A percentile compares a stretch with the other conserved stretches of the same genome.
Conservation (phyloP, 2,113 vertebrate genomes). For the Dissostichus mawsoni region DNA sequence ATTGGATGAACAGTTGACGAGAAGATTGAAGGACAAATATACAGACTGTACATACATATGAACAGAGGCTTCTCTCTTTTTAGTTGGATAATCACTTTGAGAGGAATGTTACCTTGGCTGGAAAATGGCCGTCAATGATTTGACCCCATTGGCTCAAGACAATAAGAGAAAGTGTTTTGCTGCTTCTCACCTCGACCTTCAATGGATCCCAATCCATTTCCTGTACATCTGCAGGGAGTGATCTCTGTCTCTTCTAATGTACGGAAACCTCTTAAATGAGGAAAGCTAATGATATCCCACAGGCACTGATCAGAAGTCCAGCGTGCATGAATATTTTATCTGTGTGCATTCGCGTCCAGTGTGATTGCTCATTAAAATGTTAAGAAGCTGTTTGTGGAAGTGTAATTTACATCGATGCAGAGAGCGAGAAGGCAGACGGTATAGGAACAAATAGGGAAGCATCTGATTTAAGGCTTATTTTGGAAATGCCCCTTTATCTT, state of each 20-base stretch:
- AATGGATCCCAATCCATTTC: conserved; percentile 47
- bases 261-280: conserved; percentile 61
- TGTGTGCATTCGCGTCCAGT: conserved; percentile 65
- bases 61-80: neutral
- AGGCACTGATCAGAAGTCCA: conserved; percentile 72
- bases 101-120: conserved; percentile 7
- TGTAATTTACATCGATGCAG: conserved; percentile 60
- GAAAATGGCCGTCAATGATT: conserved; percentile 30
- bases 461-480: conserved; percentile 54
- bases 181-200: conserved; percentile 49
- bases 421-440: conserved; percentile 3
- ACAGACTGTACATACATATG: too few relatives aligned
- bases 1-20: too few relatives aligned
- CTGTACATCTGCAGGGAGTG: conserved; percentile 46
- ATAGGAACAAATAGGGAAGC: conserved; percentile 25
- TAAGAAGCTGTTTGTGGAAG: conserved; percentile 71
- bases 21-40: too few relatives aligned
- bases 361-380: conserved; percentile 76
- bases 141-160: neutral
- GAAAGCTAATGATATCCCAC: conserved; percentile 76
- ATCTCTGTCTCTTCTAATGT: conserved; percentile 57
- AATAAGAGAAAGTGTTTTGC: conserved; percentile 26
- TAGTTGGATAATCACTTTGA: conserved; percentile 15
- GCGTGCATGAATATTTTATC: conserved; percentile 77
- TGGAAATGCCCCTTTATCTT: conserved; percentile 47